Conservation (phyloP, 2,888 invertebrate species). For the Phania funesta region DNA sequence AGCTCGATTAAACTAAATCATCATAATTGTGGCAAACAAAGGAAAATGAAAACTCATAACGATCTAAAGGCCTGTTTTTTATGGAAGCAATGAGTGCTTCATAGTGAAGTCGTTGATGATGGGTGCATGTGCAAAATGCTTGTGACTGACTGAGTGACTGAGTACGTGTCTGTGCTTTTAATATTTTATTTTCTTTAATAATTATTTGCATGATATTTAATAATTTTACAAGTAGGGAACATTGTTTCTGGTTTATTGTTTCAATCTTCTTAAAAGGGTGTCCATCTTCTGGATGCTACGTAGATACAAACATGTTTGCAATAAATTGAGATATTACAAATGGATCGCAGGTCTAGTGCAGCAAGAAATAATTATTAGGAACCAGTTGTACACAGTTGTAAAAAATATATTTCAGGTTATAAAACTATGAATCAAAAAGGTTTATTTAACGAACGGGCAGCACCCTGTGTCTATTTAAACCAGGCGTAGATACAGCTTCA, state of each 20-base stretch:
- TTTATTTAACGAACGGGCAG: no score
- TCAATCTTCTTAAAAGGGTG: slow-evolving; percentile 10
- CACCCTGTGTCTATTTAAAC: no score
- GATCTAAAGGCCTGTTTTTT: neutral
- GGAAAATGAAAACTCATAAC: slow-evolving; percentile 9
- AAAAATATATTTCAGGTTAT: no score
- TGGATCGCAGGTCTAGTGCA: no score
- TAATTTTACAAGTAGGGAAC: neutral
- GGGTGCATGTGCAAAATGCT: neutral
- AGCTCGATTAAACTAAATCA: neutral
- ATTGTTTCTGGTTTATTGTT: slow-evolving; percentile 6
- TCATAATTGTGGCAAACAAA: slow-evolving; percentile 5
- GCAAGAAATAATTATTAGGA: no score
- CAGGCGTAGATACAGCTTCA: no score
- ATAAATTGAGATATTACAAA: neutral
- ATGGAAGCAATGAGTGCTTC: neutral
- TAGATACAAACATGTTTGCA: neutral
- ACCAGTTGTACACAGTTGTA: no score
- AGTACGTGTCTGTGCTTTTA: neutral
- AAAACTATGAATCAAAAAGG: no score
- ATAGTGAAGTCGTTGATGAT: neutral
- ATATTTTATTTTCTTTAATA: neutral
- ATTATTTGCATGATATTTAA: slow-evolving; percentile 42
- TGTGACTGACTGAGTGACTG: no score
- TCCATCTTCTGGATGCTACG: neutral